These are phyloP conservation scores for Perognathus longimembris DNA, from an alignment of 2,113 vertebrate genomes.

Conservation along the genomic window DNA sequence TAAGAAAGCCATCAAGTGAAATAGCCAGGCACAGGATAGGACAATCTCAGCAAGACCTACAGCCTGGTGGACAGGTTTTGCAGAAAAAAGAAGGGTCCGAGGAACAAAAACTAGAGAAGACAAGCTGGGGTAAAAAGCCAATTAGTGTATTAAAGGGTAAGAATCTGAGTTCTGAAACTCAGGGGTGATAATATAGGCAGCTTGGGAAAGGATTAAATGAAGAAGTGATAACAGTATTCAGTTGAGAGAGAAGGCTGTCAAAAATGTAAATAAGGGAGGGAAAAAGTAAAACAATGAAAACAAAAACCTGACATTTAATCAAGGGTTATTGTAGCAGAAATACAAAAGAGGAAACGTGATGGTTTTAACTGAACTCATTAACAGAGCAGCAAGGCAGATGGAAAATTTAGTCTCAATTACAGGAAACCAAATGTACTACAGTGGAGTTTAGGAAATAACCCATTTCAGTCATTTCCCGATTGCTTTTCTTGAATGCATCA, in stretches of 20 bases:
- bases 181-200: conserved; percentile 89
- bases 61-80: conserved; percentile 53
- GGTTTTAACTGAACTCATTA: conserved; percentile 82
- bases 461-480: conserved; percentile 59
- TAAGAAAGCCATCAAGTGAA: conserved; percentile 77
- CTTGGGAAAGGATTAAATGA: conserved; percentile 87
- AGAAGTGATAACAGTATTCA: conserved; percentile 91
- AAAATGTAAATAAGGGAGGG: conserved; percentile 84
- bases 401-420: conserved; percentile 80
- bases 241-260: conserved; percentile 87
- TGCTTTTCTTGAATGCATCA: conserved; percentile 68
- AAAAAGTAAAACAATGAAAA: conserved; percentile 86
- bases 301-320: conserved; percentile 86
- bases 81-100: conserved; percentile 78
- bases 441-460: conserved; percentile 67
- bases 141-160: conserved; percentile 88
- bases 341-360: conserved; percentile 61
- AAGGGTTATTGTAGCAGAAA: conserved; percentile 81
- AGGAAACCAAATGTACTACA: conserved; percentile 80
- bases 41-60: conserved; percentile 40
- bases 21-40: conserved; percentile 69
- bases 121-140: conserved; percentile 82
- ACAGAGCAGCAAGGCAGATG: conserved; percentile 81
- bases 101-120: conserved; percentile 71
- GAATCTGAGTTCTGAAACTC: conserved; percentile 85